These are phyloP conservation scores for Phaonia tiefii DNA, from an alignment of 2,888 invertebrate species.

Conservation along the genomic window DNA sequence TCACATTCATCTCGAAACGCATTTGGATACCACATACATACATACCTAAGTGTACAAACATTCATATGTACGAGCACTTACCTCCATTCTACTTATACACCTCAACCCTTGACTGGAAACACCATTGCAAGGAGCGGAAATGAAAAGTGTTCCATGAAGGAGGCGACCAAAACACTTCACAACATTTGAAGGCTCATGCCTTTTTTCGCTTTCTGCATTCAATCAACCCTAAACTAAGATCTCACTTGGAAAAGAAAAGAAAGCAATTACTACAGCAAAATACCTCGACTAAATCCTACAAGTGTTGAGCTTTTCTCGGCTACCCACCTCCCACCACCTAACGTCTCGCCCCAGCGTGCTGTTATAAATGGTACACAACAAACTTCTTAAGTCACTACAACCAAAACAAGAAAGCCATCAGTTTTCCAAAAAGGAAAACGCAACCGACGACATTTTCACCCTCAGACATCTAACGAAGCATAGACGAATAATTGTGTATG, in stretches of 20 bases:
- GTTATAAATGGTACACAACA: conserved; percentile 34
- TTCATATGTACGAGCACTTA: neutral
- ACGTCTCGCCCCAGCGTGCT: conserved; percentile 25
- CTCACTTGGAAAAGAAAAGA: conserved; percentile 42
- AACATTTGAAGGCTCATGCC: neutral
- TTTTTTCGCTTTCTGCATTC: conserved; percentile 19
- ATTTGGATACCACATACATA: neutral
- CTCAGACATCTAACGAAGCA: conserved; percentile 50
- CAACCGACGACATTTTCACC: conserved; percentile 37
- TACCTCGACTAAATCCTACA: conserved; percentile 37
- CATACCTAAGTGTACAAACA: neutral
- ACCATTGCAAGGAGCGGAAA: neutral
- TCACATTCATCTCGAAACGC: neutral
- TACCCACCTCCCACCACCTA: neutral
- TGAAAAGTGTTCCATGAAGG: conserved; percentile 9
- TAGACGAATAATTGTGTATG: conserved; percentile 43
- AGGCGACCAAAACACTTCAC: conserved; percentile 24
- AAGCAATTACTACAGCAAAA: conserved; percentile 51
- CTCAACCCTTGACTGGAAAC: neutral
- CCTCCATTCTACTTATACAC: neutral
- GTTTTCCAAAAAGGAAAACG: neutral
- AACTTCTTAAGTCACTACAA: conserved; percentile 42
- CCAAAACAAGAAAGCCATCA: conserved; percentile 32
- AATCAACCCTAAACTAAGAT: conserved; percentile 54
- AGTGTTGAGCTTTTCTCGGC: conserved; percentile 23